Percentiles rank a stretch among this genome's conserved stretches.
Evolutionary conservation across 2,113 vertebrate genomes (phyloP).

Genomic region (Gnathonemus echidnorhynchus): DNA sequence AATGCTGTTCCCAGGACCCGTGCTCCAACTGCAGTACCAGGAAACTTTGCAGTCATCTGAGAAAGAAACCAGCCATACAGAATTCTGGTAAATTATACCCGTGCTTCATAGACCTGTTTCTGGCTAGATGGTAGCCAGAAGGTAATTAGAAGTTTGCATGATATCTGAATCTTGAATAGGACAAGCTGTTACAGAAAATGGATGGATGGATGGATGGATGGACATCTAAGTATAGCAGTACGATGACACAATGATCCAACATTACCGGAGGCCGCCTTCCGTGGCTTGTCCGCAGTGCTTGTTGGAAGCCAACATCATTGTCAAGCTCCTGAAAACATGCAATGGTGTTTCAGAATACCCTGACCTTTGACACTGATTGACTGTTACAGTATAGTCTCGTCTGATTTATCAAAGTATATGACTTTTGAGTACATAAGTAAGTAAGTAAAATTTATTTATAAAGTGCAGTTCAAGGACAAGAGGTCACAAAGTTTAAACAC

Average conservation of each 20-base stretch:
- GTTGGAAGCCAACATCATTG: constrained; percentile 85
- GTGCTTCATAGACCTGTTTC: neutral
- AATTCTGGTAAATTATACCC: neutral
- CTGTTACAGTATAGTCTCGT: neutral
- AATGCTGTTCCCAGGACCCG: constrained; percentile 76
- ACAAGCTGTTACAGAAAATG: neutral
- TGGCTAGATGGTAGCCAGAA: neutral
- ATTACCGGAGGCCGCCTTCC: constrained; percentile 87
- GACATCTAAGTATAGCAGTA: neutral
- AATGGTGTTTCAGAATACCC: neutral
- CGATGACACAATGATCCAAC: constrained; percentile 13
- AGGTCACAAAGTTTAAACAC: too few relatives aligned
- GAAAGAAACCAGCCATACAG: constrained; percentile 5
- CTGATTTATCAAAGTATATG: neutral
- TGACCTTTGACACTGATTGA: neutral
- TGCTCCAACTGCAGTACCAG: constrained; percentile 69
- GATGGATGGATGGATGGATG: neutral
- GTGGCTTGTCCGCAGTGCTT: constrained; percentile 86
- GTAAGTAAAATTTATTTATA: too few relatives aligned
- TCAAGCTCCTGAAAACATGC: constrained; percentile 74
- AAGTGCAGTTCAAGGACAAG: too few relatives aligned
- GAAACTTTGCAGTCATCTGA: constrained; percentile 85
- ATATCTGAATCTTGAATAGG: neutral
- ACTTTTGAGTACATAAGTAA: neutral
- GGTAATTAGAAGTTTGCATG: neutral